Conservation (phyloP, 2,113 vertebrate genomes). For the Paralichthys olivaceus region DNA sequence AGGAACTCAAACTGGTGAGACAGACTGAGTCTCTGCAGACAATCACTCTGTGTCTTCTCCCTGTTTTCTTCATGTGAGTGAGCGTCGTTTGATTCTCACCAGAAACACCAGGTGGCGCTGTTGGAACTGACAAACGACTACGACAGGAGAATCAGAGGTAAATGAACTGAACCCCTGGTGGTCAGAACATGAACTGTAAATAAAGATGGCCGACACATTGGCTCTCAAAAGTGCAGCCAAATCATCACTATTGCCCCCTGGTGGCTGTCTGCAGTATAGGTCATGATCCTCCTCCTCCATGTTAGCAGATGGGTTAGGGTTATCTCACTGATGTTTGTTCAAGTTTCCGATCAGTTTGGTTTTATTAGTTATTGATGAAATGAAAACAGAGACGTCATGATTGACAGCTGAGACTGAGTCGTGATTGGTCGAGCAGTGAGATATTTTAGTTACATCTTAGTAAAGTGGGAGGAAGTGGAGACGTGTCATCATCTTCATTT, state of each 20-base stretch:
- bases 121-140: slow-evolving; percentile 84
- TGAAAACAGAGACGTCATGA: not conserved
- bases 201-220: too few relatives aligned
- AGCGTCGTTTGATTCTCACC: slow-evolving; percentile 63
- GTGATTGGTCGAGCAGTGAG: too few relatives aligned
- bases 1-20: not conserved
- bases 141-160: slow-evolving; percentile 87
- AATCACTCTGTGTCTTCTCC: too few relatives aligned
- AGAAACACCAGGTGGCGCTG: slow-evolving; percentile 91
- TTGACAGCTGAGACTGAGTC: too few relatives aligned
- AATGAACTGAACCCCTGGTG: not conserved
- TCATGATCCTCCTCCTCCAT: slow-evolving; percentile 84
- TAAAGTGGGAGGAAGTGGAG: too few relatives aligned
- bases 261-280: not conserved
- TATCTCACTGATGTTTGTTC: too few relatives aligned
- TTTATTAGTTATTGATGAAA: too few relatives aligned
- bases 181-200: not conserved
- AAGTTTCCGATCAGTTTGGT: too few relatives aligned
- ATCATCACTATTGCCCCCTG: not conserved
- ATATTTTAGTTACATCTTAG: too few relatives aligned
- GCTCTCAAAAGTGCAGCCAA: not conserved
- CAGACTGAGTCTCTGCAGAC: not conserved
- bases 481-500: too few relatives aligned
- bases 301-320: too few relatives aligned
- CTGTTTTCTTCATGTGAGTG: not conserved